phyloP scores from a whole-genome alignment of 2,113 vertebrate genomes.

The Myotis davidii region DNA sequence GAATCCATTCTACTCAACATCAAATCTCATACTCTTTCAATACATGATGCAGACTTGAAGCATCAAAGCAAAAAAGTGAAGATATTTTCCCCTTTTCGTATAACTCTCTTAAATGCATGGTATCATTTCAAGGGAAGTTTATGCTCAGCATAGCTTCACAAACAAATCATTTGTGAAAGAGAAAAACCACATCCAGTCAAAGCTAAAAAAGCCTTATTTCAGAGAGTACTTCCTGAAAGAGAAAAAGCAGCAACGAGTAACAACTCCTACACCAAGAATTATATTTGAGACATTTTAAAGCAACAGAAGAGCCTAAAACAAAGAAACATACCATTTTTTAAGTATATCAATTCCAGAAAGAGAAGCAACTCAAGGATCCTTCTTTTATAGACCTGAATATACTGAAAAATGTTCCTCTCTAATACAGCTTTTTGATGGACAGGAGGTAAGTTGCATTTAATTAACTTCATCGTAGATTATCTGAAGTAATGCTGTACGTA shows the following conservation, averaged over 20 bases:
- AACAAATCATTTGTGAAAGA: constrained; percentile 63
- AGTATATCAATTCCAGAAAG: constrained; percentile 36
- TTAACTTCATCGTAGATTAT: constrained; percentile 30
- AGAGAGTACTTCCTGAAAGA: constrained; percentile 70
- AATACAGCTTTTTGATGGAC: constrained; percentile 43
- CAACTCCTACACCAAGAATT: not conserved
- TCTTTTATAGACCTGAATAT: constrained; percentile 59
- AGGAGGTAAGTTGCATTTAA: constrained; percentile 78
- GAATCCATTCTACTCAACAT: not conserved
- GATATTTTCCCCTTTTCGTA: not conserved
- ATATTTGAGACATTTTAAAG: constrained; percentile 44
- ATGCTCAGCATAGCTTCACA: constrained; percentile 34
- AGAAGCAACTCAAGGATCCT: constrained; percentile 67
- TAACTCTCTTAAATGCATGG: constrained; percentile 33
- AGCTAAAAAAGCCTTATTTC: constrained; percentile 41
- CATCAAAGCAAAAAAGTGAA: constrained; percentile 44
- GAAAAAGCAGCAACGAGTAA: constrained; percentile 7
- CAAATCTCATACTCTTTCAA: constrained; percentile 9
- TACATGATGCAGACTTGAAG: not conserved
- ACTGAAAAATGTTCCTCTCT: constrained; percentile 59
- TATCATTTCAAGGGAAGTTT: not conserved
- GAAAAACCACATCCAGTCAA: constrained; percentile 76
- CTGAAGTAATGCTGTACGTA: not conserved
- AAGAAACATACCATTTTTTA: constrained; percentile 75
- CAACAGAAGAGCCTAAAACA: constrained; percentile 52